phyloP scores from a whole-genome alignment of 2,888 invertebrate species.

The Diabrotica balteata region DNA sequence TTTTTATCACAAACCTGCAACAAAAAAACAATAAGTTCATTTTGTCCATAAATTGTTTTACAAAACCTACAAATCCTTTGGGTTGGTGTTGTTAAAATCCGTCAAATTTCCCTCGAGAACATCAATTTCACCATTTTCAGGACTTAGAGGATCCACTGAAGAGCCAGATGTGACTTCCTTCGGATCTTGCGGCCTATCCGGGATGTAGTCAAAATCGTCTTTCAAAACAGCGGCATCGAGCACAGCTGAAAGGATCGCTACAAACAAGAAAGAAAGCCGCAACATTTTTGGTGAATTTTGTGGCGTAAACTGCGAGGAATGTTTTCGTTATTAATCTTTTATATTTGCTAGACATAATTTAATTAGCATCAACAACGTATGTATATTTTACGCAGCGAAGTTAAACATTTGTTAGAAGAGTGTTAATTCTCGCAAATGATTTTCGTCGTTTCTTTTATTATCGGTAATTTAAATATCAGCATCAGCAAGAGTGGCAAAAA shows the following conservation, averaged over 20 bases:
- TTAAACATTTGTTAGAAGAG: conserved; percentile 18
- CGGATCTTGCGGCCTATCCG: conserved; percentile 19
- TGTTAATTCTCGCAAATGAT: conserved; percentile 16
- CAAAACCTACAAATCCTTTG: neutral
- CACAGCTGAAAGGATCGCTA: conserved; percentile 12
- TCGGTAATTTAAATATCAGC: too few species aligned
- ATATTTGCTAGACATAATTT: conserved; percentile 36
- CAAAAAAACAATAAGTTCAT: neutral
- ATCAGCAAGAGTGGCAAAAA: too few species aligned
- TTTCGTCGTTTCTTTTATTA: neutral
- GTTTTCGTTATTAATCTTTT: conserved; percentile 24
- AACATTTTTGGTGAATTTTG: conserved; percentile 27
- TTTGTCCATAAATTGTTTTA: neutral
- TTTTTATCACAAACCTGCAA: conserved; percentile 65
- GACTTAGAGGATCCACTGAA: too few species aligned
- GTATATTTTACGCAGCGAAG: conserved; percentile 13
- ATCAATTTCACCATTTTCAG: neutral
- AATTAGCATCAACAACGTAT: conserved; percentile 40
- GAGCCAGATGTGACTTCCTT: neutral
- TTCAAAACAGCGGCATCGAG: conserved; percentile 18
- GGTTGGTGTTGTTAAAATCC: neutral
- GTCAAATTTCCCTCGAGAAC: neutral
- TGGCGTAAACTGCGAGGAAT: conserved; percentile 27
- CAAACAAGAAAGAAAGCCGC: conserved; percentile 5
- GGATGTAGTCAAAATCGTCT: conserved; percentile 6